Evolutionary conservation across 2,888 invertebrate species (phyloP).

Genomic region (Epinotia nisella): DNA sequence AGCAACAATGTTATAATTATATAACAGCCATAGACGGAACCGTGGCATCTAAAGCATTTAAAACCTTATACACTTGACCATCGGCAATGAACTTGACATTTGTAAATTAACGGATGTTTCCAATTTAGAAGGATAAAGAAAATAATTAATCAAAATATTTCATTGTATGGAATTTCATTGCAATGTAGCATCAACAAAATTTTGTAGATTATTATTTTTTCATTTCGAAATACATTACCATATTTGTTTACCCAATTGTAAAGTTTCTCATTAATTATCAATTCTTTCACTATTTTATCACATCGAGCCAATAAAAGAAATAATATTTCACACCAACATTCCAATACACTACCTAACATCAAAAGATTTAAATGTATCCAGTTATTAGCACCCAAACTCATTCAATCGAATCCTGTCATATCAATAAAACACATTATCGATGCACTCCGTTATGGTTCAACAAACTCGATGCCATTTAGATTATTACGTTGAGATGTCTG

Average conservation of each 20-base stretch:
- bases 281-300: too few species aligned
- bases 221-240: too few species aligned
- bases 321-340: background rate
- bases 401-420: background rate
- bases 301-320: too few species aligned
- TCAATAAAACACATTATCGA: background rate
- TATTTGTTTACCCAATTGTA: too few species aligned
- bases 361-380: background rate
- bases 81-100: background rate
- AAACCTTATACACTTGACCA: background rate
- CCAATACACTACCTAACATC: background rate
- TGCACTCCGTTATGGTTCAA: constrained; percentile 9
- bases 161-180: too few species aligned
- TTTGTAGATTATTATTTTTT: too few species aligned
- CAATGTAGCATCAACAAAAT: too few species aligned
- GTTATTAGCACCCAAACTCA: background rate
- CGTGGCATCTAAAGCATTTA: background rate
- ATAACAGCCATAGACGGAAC: background rate
- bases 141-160: too few species aligned
- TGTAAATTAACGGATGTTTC: too few species aligned
- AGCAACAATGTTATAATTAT: background rate
- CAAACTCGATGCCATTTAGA: background rate
- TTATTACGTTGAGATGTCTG: constrained; percentile 3
- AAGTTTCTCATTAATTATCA: too few species aligned
- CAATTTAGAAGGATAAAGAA: too few species aligned